phyloP scores from a whole-genome alignment of 2,888 invertebrate genomes.

The Acronicta aceris region DNA sequence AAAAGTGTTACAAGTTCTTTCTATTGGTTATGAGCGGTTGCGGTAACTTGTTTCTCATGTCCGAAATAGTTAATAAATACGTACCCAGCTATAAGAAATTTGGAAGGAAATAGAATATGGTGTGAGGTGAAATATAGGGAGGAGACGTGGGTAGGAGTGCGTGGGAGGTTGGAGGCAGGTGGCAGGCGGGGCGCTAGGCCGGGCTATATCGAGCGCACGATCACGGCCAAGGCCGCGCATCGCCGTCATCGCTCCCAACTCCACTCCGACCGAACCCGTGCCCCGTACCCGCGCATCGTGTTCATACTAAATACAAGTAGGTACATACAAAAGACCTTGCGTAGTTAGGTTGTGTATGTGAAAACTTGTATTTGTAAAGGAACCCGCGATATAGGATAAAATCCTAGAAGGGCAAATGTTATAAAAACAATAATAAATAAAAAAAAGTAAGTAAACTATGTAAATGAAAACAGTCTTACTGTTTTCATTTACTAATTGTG shows the following conservation, averaged over 20 bases:
- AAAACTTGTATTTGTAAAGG: no score
- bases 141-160: constrained; percentile 49
- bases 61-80: constrained; percentile 70
- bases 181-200: constrained; percentile 67
- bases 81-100: constrained; percentile 50
- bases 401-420: no score
- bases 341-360: no score
- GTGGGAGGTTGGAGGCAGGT: constrained; percentile 59
- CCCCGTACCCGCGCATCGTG: constrained; percentile 54
- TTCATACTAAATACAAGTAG: constrained; percentile 42
- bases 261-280: constrained; percentile 63
- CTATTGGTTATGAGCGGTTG: neutral
- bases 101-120: constrained; percentile 65
- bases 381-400: no score
- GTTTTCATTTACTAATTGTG: no score
- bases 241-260: constrained; percentile 73
- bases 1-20: no score
- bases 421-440: no score
- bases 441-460: no score
- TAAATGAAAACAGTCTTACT: no score
- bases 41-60: constrained; percentile 32
- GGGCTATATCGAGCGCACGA: constrained; percentile 88
- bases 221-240: constrained; percentile 87
- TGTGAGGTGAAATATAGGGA: constrained; percentile 59
- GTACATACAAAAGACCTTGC: no score